Conservation (phyloP, 2,113 vertebrate species). For the Stigmatopora nigra region DNA sequence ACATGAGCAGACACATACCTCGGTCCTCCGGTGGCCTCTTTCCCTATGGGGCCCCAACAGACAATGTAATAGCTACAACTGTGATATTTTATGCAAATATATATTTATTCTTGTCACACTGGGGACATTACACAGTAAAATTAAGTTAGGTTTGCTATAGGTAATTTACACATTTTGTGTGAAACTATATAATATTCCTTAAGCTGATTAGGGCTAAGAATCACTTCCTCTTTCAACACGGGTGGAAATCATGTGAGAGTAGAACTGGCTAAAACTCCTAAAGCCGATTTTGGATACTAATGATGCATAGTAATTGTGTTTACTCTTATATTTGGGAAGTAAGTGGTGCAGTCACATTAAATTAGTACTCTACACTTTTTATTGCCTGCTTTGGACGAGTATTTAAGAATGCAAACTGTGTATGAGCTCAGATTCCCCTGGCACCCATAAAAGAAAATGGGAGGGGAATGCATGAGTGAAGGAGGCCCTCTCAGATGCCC, state of each 20-base stretch:
- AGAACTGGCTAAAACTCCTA: slow-evolving; percentile 10
- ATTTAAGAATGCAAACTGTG: slow-evolving; percentile 2
- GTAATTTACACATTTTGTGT: background rate
- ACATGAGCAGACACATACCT: slow-evolving; percentile 63
- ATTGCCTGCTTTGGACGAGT: background rate
- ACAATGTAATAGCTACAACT: slow-evolving; percentile 47
- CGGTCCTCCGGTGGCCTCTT: slow-evolving; percentile 44
- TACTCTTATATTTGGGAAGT: background rate
- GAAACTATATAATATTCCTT: slow-evolving; percentile 31
- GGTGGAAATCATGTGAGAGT: slow-evolving; percentile 11
- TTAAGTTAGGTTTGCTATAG: slow-evolving; percentile 12
- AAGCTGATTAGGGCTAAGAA: slow-evolving; percentile 32
- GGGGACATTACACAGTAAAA: background rate
- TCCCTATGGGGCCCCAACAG: slow-evolving; percentile 47
- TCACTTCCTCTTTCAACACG: slow-evolving; percentile 20
- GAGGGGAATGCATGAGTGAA: background rate
- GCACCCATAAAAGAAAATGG: background rate
- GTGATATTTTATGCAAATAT: slow-evolving; percentile 60
- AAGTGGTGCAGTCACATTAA: slow-evolving; percentile 1
- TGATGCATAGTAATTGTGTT: slow-evolving; percentile 8
- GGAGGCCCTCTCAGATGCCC: background rate
- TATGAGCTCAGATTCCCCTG: background rate
- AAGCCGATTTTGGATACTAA: background rate
- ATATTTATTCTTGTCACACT: background rate
- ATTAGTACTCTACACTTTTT: background rate